These are phyloP conservation scores for Athrips mouffetella DNA, from an alignment of 2,888 invertebrate genomes.

Conservation along the genomic window DNA sequence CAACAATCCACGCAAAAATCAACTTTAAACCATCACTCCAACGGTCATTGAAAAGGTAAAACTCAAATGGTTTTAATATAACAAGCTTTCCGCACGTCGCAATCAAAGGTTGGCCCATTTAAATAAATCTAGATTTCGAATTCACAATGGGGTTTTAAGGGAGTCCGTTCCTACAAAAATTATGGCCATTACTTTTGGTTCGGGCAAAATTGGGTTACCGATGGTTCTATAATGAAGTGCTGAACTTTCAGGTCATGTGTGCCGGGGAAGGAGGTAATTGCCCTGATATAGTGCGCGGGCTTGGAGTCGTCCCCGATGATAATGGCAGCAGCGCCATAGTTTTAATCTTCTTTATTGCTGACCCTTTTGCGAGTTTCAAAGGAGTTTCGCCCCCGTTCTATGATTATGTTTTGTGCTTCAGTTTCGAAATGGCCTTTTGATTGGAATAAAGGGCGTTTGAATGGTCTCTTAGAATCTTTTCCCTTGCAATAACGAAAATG, in stretches of 20 bases:
- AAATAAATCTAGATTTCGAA: slow-evolving; percentile 68
- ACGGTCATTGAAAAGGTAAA: slow-evolving; percentile 26
- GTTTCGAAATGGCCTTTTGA: slow-evolving; percentile 14
- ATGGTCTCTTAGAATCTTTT: slow-evolving; percentile 8
- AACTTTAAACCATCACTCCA: slow-evolving; percentile 30
- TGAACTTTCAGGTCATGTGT: slow-evolving; percentile 71
- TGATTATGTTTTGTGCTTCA: slow-evolving; percentile 29
- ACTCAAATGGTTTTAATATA: slow-evolving; percentile 38
- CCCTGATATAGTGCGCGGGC: slow-evolving; percentile 20
- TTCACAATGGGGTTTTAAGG: slow-evolving; percentile 55
- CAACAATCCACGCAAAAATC: slow-evolving; percentile 29
- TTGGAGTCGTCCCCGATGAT: slow-evolving; percentile 43
- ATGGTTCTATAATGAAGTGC: slow-evolving; percentile 65
- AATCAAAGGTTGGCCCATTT: slow-evolving; percentile 70
- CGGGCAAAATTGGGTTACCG: slow-evolving; percentile 50
- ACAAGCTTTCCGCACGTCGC: slow-evolving; percentile 55
- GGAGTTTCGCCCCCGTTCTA: slow-evolving; percentile 43
- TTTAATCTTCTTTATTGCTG: slow-evolving; percentile 72
- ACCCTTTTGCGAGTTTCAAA: slow-evolving; percentile 51
- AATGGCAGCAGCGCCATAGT: slow-evolving; percentile 58
- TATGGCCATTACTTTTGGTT: slow-evolving; percentile 47
- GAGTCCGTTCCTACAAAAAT: slow-evolving; percentile 38
- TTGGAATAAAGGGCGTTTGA: slow-evolving; percentile 12
- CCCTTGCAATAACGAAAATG: slow-evolving; percentile 9
- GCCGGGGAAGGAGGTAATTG: slow-evolving; percentile 49